These are phyloP conservation scores for Margarornis squamiger DNA, from an alignment of 2,797 vertebrate genomes.

Conservation along the genomic window DNA sequence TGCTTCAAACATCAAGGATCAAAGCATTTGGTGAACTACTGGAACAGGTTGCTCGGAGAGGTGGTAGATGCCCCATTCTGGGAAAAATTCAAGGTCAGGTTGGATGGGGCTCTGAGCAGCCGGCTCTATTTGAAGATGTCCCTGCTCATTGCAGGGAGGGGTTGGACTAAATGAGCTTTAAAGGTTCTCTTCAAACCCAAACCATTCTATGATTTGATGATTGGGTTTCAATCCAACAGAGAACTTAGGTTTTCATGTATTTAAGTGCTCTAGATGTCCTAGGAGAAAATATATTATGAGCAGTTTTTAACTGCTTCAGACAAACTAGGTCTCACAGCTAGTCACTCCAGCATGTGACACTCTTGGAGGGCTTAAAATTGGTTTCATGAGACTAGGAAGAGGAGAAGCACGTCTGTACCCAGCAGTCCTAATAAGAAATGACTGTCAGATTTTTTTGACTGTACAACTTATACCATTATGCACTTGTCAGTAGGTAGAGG, in stretches of 20 bases:
- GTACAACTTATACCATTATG: neutral
- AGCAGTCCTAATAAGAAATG: neutral
- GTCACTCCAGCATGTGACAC: neutral
- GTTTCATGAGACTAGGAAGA: neutral
- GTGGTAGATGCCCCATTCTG: too few species aligned
- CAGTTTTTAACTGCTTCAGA: neutral
- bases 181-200: neutral
- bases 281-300: neutral
- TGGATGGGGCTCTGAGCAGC: neutral
- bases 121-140: neutral
- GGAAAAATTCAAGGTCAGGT: neutral
- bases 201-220: neutral
- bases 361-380: neutral
- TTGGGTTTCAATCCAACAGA: neutral
- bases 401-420: neutral
- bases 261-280: neutral
- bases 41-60: neutral
- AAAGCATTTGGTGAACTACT: neutral
- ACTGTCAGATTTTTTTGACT: neutral
- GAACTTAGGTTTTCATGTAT: neutral
- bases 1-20: neutral
- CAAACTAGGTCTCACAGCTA: neutral
- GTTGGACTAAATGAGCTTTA: neutral
- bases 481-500: neutral
- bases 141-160: neutral